Evolutionary conservation across 1,140 invertebrate species (phyloP).

Genomic region (Drosophila nigromelanica): DNA sequence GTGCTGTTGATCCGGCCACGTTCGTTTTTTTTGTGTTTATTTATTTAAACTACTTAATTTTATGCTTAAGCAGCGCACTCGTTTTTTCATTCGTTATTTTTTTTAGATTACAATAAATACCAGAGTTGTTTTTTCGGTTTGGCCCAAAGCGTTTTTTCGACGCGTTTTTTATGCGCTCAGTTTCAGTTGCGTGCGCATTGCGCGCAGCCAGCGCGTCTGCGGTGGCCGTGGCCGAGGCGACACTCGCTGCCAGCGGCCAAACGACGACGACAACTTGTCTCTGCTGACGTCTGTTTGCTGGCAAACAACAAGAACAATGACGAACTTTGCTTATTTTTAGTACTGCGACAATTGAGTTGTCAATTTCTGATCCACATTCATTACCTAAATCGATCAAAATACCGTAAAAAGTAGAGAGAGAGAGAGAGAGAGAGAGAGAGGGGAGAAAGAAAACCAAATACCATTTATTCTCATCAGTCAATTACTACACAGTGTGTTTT

Average conservation of each 20-base stretch:
- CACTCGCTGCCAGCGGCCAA: slow-evolving; percentile 5
- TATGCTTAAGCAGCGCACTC: slow-evolving; percentile 77
- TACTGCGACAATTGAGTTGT: slow-evolving; percentile 43
- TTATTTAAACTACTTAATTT: slow-evolving; percentile 82
- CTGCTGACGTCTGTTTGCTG: slow-evolving; percentile 70
- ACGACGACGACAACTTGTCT: slow-evolving; percentile 54
- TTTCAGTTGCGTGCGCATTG: slow-evolving; percentile 37
- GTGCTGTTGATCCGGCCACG: slow-evolving; percentile 27
- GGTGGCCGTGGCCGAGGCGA: slow-evolving; percentile 47
- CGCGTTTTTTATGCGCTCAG: slow-evolving; percentile 8
- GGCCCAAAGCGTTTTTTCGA: slow-evolving; percentile 45
- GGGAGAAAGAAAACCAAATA: background rate
- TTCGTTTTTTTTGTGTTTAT: slow-evolving; percentile 49
- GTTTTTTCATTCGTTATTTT: slow-evolving; percentile 26
- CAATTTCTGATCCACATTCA: slow-evolving; percentile 31
- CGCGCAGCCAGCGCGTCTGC: slow-evolving; percentile 69
- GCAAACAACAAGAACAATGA: slow-evolving; percentile 44
- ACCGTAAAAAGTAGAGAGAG: slow-evolving; percentile 15
- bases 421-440: background rate
- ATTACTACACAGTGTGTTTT: slow-evolving; percentile 1
- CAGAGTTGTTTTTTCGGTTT: slow-evolving; percentile 50
- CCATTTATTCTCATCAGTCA: background rate
- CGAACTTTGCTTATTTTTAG: slow-evolving; percentile 66
- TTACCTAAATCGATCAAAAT: slow-evolving; percentile 30
- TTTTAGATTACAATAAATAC: slow-evolving; percentile 64